A percentile compares a stretch with the other conserved stretches of the same genome.
These are phyloP conservation scores for Phataginus tricuspis DNA, from an alignment of 2,797 vertebrate genomes.

Conservation along the genomic window DNA sequence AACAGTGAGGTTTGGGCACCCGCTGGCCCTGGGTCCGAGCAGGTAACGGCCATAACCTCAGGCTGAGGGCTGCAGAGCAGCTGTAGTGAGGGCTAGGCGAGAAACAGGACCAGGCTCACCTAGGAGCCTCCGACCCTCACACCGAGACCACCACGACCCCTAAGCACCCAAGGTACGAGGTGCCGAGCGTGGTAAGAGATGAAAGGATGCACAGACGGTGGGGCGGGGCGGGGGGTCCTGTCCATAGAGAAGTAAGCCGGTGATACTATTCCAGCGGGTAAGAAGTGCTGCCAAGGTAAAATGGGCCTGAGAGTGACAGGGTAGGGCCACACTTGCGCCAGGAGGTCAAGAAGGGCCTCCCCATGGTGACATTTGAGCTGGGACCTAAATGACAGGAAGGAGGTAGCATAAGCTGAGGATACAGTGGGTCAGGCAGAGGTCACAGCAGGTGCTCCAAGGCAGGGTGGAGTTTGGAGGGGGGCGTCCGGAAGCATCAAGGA, in stretches of 20 bases:
- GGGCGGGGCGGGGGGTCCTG: no score
- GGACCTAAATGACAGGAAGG: not conserved
- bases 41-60: not conserved
- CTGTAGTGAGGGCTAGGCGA: not conserved
- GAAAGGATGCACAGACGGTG: not conserved
- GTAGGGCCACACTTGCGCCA: not conserved
- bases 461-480: not conserved
- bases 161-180: fast-evolving
- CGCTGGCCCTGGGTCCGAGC: not conserved
- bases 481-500: not conserved
- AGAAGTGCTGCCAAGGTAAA: not conserved
- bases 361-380: not conserved
- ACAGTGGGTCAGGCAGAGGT: not conserved
- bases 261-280: not conserved
- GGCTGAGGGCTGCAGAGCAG: not conserved
- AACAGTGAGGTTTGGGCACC: not conserved
- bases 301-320: not conserved
- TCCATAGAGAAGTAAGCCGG: not conserved
- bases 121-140: not conserved
- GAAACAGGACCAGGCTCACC: not conserved
- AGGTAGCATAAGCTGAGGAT: not conserved
- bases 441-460: not conserved
- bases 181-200: not conserved
- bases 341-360: not conserved
- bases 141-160: not conserved